Conservation (phyloP, 2,113 vertebrate species). For the Limnothrissa miodon region DNA sequence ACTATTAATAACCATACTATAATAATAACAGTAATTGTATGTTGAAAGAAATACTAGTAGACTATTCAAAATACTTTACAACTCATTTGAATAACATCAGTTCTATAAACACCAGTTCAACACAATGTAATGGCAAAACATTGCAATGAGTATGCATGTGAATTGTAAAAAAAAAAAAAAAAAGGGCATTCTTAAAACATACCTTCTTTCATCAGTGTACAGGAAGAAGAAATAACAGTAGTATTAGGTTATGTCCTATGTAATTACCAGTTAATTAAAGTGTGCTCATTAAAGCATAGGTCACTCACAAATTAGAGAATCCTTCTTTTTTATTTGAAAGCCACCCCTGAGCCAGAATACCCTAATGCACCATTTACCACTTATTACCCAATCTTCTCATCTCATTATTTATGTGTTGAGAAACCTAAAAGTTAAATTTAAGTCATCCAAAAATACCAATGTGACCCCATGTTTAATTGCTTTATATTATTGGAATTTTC, state of each 20-base stretch:
- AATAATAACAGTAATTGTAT: no score
- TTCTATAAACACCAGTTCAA: no score
- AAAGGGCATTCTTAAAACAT: not conserved
- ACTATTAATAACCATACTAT: no score
- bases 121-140: no score
- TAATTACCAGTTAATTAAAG: not conserved
- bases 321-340: slow-evolving; percentile 28
- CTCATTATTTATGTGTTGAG: slow-evolving; percentile 25
- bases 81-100: no score
- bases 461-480: slow-evolving; percentile 64
- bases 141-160: no score
- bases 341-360: slow-evolving; percentile 35
- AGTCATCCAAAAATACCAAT: slow-evolving; percentile 57
- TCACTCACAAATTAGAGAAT: not conserved
- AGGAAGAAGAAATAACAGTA: no score
- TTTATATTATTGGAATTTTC: slow-evolving; percentile 45
- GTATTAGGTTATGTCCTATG: not conserved
- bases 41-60: no score
- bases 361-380: slow-evolving; percentile 31
- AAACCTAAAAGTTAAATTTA: slow-evolving; percentile 52
- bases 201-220: no score
- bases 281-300: not conserved
- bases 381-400: not conserved
- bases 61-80: no score
- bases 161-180: not conserved